Percentiles rank a stretch among this genome's conserved stretches.
phyloP scores from a whole-genome alignment of 2,888 invertebrate genomes.

The Lochmaea capreae region DNA sequence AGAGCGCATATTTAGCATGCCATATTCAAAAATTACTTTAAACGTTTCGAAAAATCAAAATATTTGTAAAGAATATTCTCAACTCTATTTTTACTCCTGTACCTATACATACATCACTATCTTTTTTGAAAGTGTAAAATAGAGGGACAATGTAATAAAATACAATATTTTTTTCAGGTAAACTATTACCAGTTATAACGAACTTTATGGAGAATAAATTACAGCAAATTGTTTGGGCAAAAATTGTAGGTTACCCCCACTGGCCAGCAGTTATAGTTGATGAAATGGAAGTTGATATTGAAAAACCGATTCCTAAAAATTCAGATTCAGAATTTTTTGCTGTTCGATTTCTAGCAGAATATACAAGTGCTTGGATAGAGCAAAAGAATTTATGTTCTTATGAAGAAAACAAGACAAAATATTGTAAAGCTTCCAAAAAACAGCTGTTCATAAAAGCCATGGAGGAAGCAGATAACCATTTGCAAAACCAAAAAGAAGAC shows the following conservation, averaged over 20 bases:
- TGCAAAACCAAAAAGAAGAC: slow-evolving; percentile 3
- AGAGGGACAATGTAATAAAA: too few species aligned
- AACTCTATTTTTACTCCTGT: too few species aligned
- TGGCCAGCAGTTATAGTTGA: slow-evolving; percentile 15
- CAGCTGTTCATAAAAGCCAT: background rate
- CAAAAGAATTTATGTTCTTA: background rate
- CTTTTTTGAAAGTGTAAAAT: too few species aligned
- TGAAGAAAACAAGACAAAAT: background rate
- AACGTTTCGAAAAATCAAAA: too few species aligned
- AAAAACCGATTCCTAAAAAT: background rate
- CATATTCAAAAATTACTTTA: too few species aligned
- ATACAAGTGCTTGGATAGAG: background rate
- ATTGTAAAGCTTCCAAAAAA: background rate
- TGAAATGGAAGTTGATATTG: background rate
- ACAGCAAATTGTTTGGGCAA: slow-evolving; percentile 14
- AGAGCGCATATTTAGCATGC: too few species aligned
- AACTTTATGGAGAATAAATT: background rate
- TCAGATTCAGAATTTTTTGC: background rate
- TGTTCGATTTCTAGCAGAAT: background rate
- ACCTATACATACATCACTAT: too few species aligned
- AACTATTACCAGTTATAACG: too few species aligned
- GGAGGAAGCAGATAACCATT: background rate
- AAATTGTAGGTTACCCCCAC: slow-evolving; percentile 5
- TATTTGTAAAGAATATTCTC: too few species aligned
- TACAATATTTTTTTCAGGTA: too few species aligned